Evolutionary conservation across 1,140 invertebrate species (phyloP).

Genomic region (Leptopilina boulardi): DNA sequence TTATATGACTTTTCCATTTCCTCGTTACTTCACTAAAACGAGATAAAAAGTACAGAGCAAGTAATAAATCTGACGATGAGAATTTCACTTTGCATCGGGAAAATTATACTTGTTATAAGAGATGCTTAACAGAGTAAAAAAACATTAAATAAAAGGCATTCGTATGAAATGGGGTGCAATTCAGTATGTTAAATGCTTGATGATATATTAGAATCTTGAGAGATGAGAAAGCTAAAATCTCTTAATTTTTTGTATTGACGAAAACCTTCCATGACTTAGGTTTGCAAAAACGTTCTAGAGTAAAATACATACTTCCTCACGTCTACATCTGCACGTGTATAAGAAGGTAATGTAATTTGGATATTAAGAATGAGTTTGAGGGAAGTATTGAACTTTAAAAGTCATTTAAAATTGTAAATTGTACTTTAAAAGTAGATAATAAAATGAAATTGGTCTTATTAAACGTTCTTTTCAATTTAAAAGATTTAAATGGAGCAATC

Average conservation of each 20-base stretch:
- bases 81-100: conserved; percentile 5
- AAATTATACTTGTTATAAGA: neutral
- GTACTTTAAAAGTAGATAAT: too few species aligned
- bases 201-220: neutral
- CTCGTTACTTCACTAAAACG: neutral
- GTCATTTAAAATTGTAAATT: too few species aligned
- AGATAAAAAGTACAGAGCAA: neutral
- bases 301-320: too few species aligned
- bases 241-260: too few species aligned
- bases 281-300: too few species aligned
- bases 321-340: too few species aligned
- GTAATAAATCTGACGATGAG: conserved; percentile 16
- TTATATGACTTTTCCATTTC: neutral
- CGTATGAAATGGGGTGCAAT: neutral
- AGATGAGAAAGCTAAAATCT: neutral
- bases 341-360: too few species aligned
- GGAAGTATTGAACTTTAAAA: too few species aligned
- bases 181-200: neutral
- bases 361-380: too few species aligned
- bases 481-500: neutral
- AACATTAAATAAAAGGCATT: neutral
- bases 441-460: neutral
- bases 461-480: neutral
- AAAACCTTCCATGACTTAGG: too few species aligned
- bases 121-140: neutral